Base-by-base conservation (phyloP, 2,113 vertebrate genomes). In the Spermophilus dauricus region DNA sequence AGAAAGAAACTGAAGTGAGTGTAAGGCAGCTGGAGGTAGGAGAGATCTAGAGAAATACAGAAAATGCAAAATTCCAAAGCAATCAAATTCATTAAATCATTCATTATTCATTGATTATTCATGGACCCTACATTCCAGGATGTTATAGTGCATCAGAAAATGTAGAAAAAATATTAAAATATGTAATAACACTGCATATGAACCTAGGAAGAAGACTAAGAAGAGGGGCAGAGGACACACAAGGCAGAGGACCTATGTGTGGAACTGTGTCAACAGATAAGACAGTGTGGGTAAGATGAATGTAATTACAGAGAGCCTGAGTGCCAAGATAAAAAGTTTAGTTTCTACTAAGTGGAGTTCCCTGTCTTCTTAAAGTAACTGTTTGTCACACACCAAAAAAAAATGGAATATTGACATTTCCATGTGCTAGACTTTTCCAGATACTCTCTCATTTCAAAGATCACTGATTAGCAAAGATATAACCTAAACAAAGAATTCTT, bases 61-160 rank as follows among this genome's bases (percentile, higher is more conserved):
- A 51, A 91, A 96, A 90, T 61, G 9, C n/a, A 91, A 93, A 97
- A 42, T 32, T 14, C 17, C 77, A 89, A 76, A 84, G 86, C 83
- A 80, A 58, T 78, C 12, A 73, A 82, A 90, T 78, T 70, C 12
- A 86, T 89, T 92, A 76, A 95, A 42, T 93, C 70, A 89, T 72
- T 4, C 61, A 89, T 78, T 70, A 91, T 39, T 76, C 67, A 13
- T 81, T 91, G 45, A 85, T 45, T 84, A 13, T n/a, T 84, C 48
- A 53, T 67, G 53, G 28, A 67, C 17, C 1, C 34, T 75, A 45
- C 20, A 86, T 51, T 82, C 16, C 42, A 85, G 67, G 69, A 94
- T 39, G 34, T 94, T 48, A 93, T 12, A 34, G 24, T 72, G 65
- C 48, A 61, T 82, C 75, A 92, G 69, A 89, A 92, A 94, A 90